Percentiles rank a stretch among this genome's conserved stretches.
Evolutionary conservation across 2,888 invertebrate genomes (phyloP).

Genomic region (Sarcophaga carnaria): DNA sequence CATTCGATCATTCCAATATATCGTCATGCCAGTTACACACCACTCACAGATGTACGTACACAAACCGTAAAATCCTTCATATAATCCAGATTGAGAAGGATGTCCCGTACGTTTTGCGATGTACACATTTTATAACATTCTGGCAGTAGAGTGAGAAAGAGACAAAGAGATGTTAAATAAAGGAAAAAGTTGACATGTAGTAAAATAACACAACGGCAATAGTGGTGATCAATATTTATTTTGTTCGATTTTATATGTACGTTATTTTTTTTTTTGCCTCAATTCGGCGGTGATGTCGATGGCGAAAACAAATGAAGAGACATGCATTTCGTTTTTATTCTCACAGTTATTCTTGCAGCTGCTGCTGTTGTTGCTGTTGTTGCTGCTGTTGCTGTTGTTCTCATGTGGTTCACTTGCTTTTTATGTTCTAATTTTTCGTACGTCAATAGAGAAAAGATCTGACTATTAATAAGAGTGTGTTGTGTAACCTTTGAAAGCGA

Average conservation of each 20-base stretch:
- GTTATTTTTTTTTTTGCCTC: constrained; percentile 16
- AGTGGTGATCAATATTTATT: constrained; percentile 67
- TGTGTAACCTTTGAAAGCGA: constrained; percentile 31
- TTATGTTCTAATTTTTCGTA: constrained; percentile 4
- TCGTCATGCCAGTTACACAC: neutral
- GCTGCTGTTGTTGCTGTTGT: neutral
- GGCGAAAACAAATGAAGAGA: constrained; percentile 62
- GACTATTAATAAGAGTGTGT: constrained; percentile 55
- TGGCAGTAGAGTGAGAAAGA: neutral
- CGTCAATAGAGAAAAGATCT: constrained; percentile 33
- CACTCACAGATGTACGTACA: neutral
- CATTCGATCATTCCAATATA: neutral
- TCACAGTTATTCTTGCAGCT: neutral
- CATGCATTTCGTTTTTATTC: constrained; percentile 28
- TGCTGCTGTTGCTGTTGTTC: constrained; percentile 21
- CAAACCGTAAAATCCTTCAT: too few species aligned
- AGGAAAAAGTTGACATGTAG: constrained; percentile 49
- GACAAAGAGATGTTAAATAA: neutral
- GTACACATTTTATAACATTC: constrained; percentile 28
- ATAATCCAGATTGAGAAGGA: neutral
- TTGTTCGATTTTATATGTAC: constrained; percentile 5
- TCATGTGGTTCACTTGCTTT: neutral
- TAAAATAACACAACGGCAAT: constrained; percentile 51
- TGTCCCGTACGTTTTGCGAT: constrained; percentile 38
- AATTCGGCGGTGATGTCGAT: constrained; percentile 53